Evolutionary conservation across 2,888 invertebrate species (phyloP).

Genomic region (Altica lythri): DNA sequence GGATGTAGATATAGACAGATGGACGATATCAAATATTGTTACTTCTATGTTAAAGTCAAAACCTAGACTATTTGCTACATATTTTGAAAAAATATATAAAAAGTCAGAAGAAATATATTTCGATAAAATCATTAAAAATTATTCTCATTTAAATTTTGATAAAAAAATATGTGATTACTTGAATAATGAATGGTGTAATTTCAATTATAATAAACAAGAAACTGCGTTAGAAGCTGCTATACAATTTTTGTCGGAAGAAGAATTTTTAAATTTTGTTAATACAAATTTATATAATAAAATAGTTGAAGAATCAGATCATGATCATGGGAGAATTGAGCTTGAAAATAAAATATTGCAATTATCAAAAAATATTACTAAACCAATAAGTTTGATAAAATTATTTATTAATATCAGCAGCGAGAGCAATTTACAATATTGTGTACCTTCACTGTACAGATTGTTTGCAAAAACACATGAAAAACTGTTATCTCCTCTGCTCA

Average conservation of each 20-base stretch:
- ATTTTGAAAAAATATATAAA: constrained; percentile 1
- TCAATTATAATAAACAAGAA: background rate
- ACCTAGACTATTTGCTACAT: background rate
- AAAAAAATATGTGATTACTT: background rate
- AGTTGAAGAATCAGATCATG: too few relatives aligned
- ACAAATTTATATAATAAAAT: constrained; percentile 22
- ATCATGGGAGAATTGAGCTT: too few relatives aligned
- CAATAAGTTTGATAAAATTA: too few relatives aligned
- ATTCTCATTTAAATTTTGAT: constrained; percentile 7
- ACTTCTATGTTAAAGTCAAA: background rate
- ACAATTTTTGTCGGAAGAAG: constrained; percentile 11
- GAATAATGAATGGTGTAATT: background rate
- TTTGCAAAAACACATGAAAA: constrained; percentile 33
- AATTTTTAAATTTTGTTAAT: constrained; percentile 10
- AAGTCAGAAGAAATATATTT: background rate
- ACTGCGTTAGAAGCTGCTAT: constrained; percentile 1
- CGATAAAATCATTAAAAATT: background rate
- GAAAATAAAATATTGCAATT: too few relatives aligned
- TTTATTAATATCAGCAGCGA: too few relatives aligned
- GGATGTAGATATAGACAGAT: background rate
- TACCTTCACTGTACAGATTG: constrained; percentile 33
- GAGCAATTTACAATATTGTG: constrained; percentile 32
- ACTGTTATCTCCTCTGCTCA: constrained; percentile 18
- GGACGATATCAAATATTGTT: background rate
- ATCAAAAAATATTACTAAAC: too few relatives aligned